Evolutionary conservation across 2,888 invertebrate species (phyloP), one percentile per base, ranked within the genome.

Genomic region (Melangyna quadrimaculata): DNA sequence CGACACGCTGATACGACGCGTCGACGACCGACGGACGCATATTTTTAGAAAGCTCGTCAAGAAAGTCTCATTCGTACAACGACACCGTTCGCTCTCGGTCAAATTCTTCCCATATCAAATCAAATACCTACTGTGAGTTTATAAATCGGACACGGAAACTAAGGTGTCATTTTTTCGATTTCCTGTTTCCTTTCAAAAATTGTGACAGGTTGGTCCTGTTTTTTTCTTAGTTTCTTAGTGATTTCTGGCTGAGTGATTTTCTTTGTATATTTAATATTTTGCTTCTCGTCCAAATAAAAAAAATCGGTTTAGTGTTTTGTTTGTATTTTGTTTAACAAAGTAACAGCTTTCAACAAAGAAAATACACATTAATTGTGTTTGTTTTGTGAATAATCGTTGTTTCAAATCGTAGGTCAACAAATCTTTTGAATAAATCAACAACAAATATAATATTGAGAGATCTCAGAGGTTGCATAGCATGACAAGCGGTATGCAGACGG

Each of bases 401-500:
- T 51, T 74, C 5, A 61, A 71, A 43, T 79, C 67, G 67, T 59
- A 59, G 67, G 67, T 61, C 51, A 43, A 69, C 35, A 71, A 69
- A 51, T 59, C 24, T 40, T 65, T 77, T 67, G 10, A 67, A 45
- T n/a, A 55, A 78, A 14, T 32, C 27, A 65, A 67, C 32, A 43
- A 59, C 8, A 22, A 65, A 17, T 57, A 14, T 51, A 72, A n/a
- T 51, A 51, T 59, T 35, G 14, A 57, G 78, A 51, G 57, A 61
- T 71, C 67, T 24, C 37, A 10, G 59, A 53, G 67, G 35, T 48
- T 53, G 22, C n/a, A n/a, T 86, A 81, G 72, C 57, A 86, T 86
- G 81, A 86, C 86, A 61, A 86, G 86, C 86, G 77, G 86, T 51
- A 86, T 86, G 86, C 81, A 86, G 81, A 86, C 86, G 24, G 86